A percentile compares a stretch with the other conserved stretches of the same genome.
These are phyloP conservation scores for Chrysomela aeneicollis DNA, from an alignment of 2,888 invertebrate species.

Conservation along the genomic window DNA sequence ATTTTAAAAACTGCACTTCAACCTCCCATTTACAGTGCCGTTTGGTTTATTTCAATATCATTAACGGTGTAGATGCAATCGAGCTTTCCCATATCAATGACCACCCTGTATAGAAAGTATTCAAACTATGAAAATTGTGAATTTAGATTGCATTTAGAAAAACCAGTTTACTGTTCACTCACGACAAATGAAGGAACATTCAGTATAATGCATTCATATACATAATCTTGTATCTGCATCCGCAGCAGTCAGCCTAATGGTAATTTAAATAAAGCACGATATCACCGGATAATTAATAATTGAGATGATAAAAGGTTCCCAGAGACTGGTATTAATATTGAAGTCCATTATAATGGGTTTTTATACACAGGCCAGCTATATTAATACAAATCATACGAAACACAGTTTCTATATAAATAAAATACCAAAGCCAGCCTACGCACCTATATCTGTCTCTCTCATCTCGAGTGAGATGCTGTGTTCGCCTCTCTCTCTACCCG, in stretches of 20 bases:
- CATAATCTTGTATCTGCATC: slow-evolving; percentile 12
- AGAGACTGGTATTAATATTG: slow-evolving; percentile 42
- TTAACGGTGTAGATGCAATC: too few species aligned
- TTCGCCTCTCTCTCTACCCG: slow-evolving; percentile 43
- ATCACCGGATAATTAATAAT: slow-evolving; percentile 42
- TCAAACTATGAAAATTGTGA: too few species aligned
- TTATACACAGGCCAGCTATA: slow-evolving; percentile 46
- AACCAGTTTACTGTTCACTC: too few species aligned
- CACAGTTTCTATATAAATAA: slow-evolving; percentile 57
- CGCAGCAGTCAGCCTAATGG: slow-evolving; percentile 21
- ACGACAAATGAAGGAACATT: background rate
- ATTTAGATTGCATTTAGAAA: too few species aligned
- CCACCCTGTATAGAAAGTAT: too few species aligned
- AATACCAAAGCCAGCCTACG: slow-evolving; percentile 53
- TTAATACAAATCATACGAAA: slow-evolving; percentile 54
- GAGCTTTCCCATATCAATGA: too few species aligned
- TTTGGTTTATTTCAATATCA: too few species aligned
- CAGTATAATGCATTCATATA: background rate
- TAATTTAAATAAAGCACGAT: slow-evolving; percentile 37
- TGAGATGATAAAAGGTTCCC: slow-evolving; percentile 40
- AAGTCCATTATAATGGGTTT: slow-evolving; percentile 48
- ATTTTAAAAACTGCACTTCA: too few species aligned
- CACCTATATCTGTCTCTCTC: slow-evolving; percentile 37
- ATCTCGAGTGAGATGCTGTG: background rate
- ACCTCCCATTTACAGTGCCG: too few species aligned